Base-by-base conservation (phyloP, 2,888 invertebrate species). In the Drosophila formosana region DNA sequence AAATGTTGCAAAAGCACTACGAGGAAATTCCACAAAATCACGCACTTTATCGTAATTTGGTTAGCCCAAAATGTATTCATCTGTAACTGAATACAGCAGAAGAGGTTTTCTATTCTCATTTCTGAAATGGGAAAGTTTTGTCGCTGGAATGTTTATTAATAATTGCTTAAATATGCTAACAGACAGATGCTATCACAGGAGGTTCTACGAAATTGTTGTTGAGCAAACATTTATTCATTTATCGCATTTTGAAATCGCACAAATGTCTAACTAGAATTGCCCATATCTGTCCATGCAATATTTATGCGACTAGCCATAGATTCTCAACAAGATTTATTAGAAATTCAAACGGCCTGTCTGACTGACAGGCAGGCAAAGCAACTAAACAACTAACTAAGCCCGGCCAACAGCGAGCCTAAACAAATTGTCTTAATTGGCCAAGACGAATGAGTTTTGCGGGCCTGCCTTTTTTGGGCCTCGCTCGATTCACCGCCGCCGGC, bases 371-470 rank as follows among this genome's bases (percentile, higher is more conserved):
- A 34, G 18, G 18, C 18, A 18, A 18, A 18, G 18, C 18, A 18
- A 18, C 18, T 18, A 56, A 56, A 47, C 64, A 45, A 53, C 61
- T 61, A 55, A 53, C 49, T 45, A 50, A 57, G 49, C 37, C 37
- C n/a, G 37, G 37, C 46, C 66, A 53, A 61, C 45, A 64, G 45
- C 69, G 60, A 55, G 73, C 71, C 75, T 66, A 74, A 79, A 78
- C 79, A 79, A 79, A 79, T 79, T 79, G 78, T 81, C 81, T 79
- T 81, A 79, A 79, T 81, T 79, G 79, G 79, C 81, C 81, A 69
- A 74, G 78, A 78, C 79, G 79, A 79, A 79, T 79, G 75, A 63
- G 64, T 74, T 55, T 74, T 56, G 32, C 32, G 26, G 49, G 37
- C 34, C 61, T 51, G 66, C 74, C 78, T 65, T 78, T 77, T 78